A percentile compares a stretch with the other conserved stretches of the same genome.
Evolutionary conservation across 2,888 invertebrate genomes (phyloP).

Genomic region (Nephrocerus scutellatus): DNA sequence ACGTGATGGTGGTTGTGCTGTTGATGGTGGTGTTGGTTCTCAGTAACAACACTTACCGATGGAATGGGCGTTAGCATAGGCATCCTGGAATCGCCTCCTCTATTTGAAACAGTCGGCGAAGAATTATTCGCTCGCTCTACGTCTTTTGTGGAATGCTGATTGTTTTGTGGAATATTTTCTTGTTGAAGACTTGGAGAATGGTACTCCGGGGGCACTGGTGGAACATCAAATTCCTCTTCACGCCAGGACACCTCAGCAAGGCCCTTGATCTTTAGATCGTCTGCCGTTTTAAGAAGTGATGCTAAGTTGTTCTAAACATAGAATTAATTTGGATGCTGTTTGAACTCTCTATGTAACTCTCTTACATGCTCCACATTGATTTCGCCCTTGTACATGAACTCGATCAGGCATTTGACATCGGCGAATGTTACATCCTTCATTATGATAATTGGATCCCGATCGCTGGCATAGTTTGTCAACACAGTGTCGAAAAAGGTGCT

Average conservation of each 20-base stretch:
- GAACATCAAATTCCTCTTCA: conserved; percentile 50
- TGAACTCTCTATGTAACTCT: conserved; percentile 27
- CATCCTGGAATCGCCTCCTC: too few relatives aligned
- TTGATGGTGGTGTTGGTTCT: conserved; percentile 14
- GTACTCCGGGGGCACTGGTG: conserved; percentile 34
- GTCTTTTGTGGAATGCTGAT: too few relatives aligned
- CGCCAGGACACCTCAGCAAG: conserved; percentile 85
- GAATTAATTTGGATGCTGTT: not conserved
- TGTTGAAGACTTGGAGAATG: conserved; percentile 37
- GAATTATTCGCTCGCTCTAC: too few relatives aligned
- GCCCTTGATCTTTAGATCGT: conserved; percentile 86
- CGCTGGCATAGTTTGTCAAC: conserved; percentile 68
- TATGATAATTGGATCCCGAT: conserved; percentile 74
- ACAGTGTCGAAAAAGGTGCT: conserved; percentile 86
- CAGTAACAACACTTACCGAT: conserved; percentile 25
- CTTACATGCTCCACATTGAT: conserved; percentile 90
- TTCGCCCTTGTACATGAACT: conserved; percentile 94
- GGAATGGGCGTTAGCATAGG: conserved; percentile 40
- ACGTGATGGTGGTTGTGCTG: conserved; percentile 12
- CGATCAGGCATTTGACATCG: conserved; percentile 81
- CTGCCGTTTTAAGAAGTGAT: conserved; percentile 82
- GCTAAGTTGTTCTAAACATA: conserved; percentile 70
- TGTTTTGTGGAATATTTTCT: conserved; percentile 23
- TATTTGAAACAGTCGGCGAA: too few relatives aligned
- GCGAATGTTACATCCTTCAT: conserved; percentile 87